phyloP scores from a whole-genome alignment of 64 coral and sea anemone species.

The Actinia tenebrosa region DNA sequence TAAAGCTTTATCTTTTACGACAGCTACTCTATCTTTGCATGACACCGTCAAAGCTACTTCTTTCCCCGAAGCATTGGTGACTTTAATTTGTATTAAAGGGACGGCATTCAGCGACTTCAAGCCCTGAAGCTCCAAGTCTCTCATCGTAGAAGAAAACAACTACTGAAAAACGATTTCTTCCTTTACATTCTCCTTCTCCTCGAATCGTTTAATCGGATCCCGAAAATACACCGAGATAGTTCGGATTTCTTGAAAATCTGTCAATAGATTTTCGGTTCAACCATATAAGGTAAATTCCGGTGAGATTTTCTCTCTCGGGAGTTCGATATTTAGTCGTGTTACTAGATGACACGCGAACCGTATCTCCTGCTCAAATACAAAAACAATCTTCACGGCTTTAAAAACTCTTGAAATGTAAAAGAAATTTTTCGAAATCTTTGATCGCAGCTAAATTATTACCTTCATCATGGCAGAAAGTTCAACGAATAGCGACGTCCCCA shows the following conservation, averaged over 20 bases:
- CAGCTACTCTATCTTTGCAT: slow-evolving; percentile 49
- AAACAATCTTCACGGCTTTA: background rate
- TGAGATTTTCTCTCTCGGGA: background rate
- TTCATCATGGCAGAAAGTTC: slow-evolving; percentile 44
- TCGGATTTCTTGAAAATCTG: background rate
- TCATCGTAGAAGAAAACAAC: slow-evolving; percentile 48
- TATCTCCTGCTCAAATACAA: background rate
- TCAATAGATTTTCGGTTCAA: background rate
- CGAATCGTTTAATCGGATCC: background rate
- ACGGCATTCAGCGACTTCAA: slow-evolving; percentile 81
- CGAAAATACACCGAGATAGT: background rate
- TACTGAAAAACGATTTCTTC: background rate
- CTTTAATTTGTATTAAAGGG: slow-evolving; percentile 56
- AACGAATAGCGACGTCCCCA: slow-evolving; percentile 51
- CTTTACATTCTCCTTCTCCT: background rate
- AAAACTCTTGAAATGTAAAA: slow-evolving; percentile 17
- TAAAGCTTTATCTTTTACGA: slow-evolving; percentile 70
- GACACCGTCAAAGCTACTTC: slow-evolving; percentile 66
- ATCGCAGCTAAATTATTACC: background rate
- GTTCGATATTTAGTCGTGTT: background rate
- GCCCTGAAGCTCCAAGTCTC: slow-evolving; percentile 89
- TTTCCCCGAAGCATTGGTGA: slow-evolving; percentile 68
- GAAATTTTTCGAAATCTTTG: background rate
- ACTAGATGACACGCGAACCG: slow-evolving; percentile 4
- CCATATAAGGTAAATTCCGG: background rate